Percentiles rank a stretch among this genome's conserved stretches.
These are phyloP conservation scores for Anarrhichthys ocellatus DNA, from an alignment of 2,113 vertebrate genomes.

Conservation along the genomic window DNA sequence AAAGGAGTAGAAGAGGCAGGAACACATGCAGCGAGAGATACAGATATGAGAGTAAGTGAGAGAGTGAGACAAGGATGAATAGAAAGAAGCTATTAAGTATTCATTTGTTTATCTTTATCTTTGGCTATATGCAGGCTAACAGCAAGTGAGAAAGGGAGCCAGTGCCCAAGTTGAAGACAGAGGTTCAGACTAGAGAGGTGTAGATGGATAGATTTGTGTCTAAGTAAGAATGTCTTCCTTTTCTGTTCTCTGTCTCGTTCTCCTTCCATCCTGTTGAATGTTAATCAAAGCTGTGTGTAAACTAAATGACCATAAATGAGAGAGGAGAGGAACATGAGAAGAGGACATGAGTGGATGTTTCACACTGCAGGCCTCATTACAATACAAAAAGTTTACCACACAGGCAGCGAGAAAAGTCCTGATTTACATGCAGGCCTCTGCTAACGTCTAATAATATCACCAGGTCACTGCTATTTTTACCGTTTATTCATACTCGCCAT, in stretches of 20 bases:
- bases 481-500: not conserved
- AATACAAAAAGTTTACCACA: not conserved
- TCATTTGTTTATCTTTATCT: not conserved
- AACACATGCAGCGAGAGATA: not conserved
- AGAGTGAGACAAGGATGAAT: not conserved
- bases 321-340: not conserved
- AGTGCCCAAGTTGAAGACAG: slow-evolving; percentile 1
- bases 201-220: not conserved
- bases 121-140: not conserved
- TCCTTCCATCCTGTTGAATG: not conserved
- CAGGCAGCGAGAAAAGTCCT: not conserved
- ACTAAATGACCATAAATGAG: not conserved
- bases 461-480: not conserved
- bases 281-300: slow-evolving; percentile 1
- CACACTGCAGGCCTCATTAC: not conserved
- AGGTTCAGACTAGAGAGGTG: not conserved
- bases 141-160: not conserved
- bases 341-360: not conserved
- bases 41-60: no score
- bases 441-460: not conserved
- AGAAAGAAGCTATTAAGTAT: not conserved
- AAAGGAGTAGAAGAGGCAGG: slow-evolving; percentile 6
- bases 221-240: not conserved
- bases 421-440: not conserved
- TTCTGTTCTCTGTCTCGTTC: not conserved